phyloP scores from a whole-genome alignment of 1,140 invertebrate genomes.

The Lasioglossum albipes region DNA sequence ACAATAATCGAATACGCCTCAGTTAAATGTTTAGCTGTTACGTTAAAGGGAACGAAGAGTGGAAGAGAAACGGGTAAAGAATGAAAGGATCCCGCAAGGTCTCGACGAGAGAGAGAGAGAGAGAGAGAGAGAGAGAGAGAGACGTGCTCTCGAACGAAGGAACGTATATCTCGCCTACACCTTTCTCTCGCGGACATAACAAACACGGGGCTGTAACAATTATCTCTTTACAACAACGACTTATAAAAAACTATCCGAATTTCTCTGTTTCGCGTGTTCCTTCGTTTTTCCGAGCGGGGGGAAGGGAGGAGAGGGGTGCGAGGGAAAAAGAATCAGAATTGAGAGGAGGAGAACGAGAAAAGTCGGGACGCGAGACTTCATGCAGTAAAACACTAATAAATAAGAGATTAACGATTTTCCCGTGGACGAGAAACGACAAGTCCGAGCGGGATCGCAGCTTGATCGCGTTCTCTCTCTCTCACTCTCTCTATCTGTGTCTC shows the following conservation, averaged over 20 bases:
- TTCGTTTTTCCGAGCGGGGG: background rate
- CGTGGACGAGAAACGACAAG: background rate
- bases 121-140: too few species aligned
- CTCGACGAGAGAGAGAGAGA: background rate
- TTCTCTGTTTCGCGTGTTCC: background rate
- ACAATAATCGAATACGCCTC: conserved; percentile 14
- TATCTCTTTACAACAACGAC: conserved; percentile 24
- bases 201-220: conserved; percentile 18
- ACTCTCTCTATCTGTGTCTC: background rate
- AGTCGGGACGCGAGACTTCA: background rate
- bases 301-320: background rate
- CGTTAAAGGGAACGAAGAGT: conserved; percentile 13
- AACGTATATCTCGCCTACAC: background rate
- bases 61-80: conserved; percentile 1
- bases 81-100: conserved; percentile 8
- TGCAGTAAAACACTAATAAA: conserved; percentile 12
- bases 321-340: background rate
- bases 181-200: background rate
- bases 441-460: background rate
- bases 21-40: conserved; percentile 19
- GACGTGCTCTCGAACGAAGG: conserved; percentile 5
- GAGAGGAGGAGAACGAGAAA: too few species aligned
- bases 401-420: background rate
- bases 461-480: too few species aligned
- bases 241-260: conserved; percentile 9